Percentiles rank a stretch among this genome's conserved stretches.
Conservation (phyloP, 2,113 vertebrate species). For the Turdus rufiventris region DNA sequence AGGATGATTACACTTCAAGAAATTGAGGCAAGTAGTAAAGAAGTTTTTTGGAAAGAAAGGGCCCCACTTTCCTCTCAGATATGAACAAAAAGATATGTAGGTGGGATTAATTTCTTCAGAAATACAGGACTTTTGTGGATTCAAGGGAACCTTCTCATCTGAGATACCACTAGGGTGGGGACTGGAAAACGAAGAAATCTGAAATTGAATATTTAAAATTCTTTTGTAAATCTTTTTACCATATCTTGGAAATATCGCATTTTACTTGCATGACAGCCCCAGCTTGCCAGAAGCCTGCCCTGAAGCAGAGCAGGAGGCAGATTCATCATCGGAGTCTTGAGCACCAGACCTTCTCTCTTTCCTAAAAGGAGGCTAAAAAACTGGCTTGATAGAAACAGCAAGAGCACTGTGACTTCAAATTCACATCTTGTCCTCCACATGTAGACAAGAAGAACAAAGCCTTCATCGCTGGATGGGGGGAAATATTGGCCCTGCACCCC, state of each 20-base stretch:
- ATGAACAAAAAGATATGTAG: neutral
- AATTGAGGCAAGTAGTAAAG: neutral
- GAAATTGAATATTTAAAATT: neutral
- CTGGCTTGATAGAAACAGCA: neutral
- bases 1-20: neutral
- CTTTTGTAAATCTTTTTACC: neutral
- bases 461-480: neutral
- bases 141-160: neutral
- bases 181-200: neutral
- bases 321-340: rapidly evolving
- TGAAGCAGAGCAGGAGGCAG: neutral
- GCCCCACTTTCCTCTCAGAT: neutral
- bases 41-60: neutral
- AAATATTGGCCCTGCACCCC: neutral
- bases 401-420: neutral
- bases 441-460: neutral
- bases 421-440: neutral
- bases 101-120: neutral
- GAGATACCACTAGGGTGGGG: neutral
- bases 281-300: neutral
- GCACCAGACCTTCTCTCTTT: neutral
- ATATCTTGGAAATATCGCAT: neutral
- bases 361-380: neutral
- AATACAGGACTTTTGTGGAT: neutral
- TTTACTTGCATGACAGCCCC: neutral